A percentile compares a stretch with the other conserved stretches of the same genome.
These are phyloP conservation scores for Lepidonotus clava DNA, from an alignment of 2,888 invertebrate species.

Conservation along the genomic window DNA sequence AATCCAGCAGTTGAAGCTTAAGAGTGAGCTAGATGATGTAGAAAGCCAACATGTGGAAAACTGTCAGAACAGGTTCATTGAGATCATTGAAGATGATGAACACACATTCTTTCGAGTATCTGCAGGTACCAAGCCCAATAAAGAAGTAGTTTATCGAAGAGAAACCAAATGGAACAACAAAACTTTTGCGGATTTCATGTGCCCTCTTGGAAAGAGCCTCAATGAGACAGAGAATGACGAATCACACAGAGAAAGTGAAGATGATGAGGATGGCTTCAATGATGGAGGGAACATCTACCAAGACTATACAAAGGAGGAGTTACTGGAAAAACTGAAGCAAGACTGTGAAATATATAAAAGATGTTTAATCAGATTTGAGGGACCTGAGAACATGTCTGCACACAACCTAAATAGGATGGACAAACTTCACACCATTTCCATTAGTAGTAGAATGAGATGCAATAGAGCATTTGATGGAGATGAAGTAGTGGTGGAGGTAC, in stretches of 20 bases:
- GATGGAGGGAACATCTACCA: background rate
- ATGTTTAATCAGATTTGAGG: conserved; percentile 35
- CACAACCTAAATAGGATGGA: conserved; percentile 56
- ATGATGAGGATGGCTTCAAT: background rate
- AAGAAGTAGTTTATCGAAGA: background rate
- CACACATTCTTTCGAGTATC: background rate
- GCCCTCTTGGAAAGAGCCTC: too few species aligned
- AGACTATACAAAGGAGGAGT: background rate
- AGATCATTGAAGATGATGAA: conserved; percentile 27
- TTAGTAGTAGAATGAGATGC: background rate
- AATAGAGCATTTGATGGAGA: conserved; percentile 45
- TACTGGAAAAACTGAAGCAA: background rate
- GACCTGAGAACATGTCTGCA: conserved; percentile 42
- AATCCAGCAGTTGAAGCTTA: background rate
- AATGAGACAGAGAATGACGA: too few species aligned
- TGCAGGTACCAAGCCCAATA: too few species aligned
- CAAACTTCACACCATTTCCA: conserved; percentile 29
- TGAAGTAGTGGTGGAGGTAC: conserved; percentile 27
- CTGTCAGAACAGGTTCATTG: background rate
- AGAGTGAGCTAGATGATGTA: background rate
- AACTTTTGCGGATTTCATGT: background rate
- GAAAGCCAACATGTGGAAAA: background rate
- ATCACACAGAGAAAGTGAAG: too few species aligned
- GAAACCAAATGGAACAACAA: conserved; percentile 8
- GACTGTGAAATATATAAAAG: conserved; percentile 51